phyloP scores from a whole-genome alignment of 2,888 invertebrate genomes.

The Thereva nobilitata region DNA sequence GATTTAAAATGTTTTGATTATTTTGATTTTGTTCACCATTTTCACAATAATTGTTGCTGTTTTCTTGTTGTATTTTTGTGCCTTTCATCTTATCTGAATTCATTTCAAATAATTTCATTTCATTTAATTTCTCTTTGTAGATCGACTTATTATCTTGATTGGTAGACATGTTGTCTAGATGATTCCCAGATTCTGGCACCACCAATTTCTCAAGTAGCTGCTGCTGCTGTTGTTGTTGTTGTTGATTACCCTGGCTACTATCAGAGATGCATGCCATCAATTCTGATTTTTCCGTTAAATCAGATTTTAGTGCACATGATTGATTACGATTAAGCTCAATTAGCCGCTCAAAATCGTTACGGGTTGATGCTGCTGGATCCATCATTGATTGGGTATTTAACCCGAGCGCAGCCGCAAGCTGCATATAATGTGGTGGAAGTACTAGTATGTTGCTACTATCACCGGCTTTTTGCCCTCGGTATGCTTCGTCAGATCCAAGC shows the following conservation, averaged over 20 bases:
- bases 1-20: conserved; percentile 48
- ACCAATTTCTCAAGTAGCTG: conserved; percentile 36
- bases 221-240: conserved; percentile 44
- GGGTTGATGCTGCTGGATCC: conserved; percentile 51
- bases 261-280: conserved; percentile 5
- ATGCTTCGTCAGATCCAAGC: conserved; percentile 48
- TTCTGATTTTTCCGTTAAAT: conserved; percentile 41
- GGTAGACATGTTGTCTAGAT: conserved; percentile 10
- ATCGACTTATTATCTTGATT: conserved; percentile 9
- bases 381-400: conserved; percentile 53
- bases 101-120: conserved; percentile 6
- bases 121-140: conserved; percentile 11
- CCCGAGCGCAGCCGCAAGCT: conserved; percentile 61
- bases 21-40: conserved; percentile 46
- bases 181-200: conserved; percentile 42
- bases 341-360: conserved; percentile 55
- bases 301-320: conserved; percentile 39
- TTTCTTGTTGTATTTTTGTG: conserved; percentile 9
- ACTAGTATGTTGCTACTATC: conserved; percentile 63
- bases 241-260: conserved; percentile 41
- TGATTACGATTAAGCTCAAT: conserved; percentile 54
- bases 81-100: conserved; percentile 17
- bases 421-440: conserved; percentile 65
- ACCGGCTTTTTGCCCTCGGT: conserved; percentile 50
- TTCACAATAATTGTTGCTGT: conserved; percentile 40